Evolutionary conservation across 1,140 invertebrate genomes (phyloP).

Genomic region (Campoletis sonorensis): DNA sequence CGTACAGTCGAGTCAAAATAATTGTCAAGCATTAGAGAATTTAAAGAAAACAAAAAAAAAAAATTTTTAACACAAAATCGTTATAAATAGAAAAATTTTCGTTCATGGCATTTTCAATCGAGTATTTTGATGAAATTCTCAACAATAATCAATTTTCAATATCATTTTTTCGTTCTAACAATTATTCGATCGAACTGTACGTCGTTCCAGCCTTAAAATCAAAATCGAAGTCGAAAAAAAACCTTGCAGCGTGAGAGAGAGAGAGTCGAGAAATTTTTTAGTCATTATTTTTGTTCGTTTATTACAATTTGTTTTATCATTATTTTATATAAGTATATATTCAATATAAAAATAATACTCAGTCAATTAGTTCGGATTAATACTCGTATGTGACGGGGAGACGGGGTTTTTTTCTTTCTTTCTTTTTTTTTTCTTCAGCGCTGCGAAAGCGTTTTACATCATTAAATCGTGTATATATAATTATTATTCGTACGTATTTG

Average conservation of each 20-base stretch:
- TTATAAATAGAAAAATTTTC: no score
- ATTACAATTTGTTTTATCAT: constrained; percentile 39
- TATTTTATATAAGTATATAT: constrained; percentile 51
- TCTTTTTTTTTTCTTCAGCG: constrained; percentile 44
- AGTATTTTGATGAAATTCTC: no score
- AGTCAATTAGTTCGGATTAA: constrained; percentile 71
- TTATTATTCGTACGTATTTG: no score
- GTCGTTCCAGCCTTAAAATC: not conserved
- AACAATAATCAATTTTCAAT: no score
- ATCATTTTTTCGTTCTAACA: no score
- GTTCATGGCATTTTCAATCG: no score
- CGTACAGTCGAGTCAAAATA: no score
- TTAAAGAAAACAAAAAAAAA: no score
- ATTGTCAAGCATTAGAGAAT: no score
- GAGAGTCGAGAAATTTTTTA: constrained; percentile 24
- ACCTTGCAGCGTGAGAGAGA: not conserved
- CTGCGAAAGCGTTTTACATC: constrained; percentile 42
- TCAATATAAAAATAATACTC: constrained; percentile 74
- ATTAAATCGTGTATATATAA: no score
- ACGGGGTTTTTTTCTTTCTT: constrained; percentile 58
- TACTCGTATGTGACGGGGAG: constrained; percentile 60
- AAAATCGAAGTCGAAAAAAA: not conserved
- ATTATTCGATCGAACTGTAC: no score
- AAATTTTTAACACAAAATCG: no score
- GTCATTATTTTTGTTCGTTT: not conserved